A percentile compares a stretch with the other conserved stretches of the same genome.
These are phyloP conservation scores for Brachystomella parvula DNA, from an alignment of 1,140 invertebrate genomes.

Conservation along the genomic window DNA sequence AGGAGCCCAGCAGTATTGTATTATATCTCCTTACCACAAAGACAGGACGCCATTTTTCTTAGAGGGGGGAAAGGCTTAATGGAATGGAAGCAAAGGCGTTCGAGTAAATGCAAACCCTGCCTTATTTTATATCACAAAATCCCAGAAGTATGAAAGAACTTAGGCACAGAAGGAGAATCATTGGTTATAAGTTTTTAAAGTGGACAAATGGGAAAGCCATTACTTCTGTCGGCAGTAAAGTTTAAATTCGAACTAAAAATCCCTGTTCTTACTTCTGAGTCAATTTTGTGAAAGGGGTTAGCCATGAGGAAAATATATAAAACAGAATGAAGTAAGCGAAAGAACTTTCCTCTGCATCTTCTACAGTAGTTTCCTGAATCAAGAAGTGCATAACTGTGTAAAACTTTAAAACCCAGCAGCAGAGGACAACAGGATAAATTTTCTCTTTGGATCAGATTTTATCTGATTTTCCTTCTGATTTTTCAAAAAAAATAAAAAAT, in stretches of 20 bases:
- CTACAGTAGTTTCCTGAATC: background rate
- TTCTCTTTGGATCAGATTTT: background rate
- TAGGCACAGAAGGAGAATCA: background rate
- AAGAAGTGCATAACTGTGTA: background rate
- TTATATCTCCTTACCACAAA: background rate
- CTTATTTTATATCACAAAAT: background rate
- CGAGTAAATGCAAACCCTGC: no score
- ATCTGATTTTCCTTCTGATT: background rate
- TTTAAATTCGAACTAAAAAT: background rate
- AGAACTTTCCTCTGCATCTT: background rate
- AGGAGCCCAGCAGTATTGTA: background rate
- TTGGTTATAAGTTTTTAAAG: background rate
- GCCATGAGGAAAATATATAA: background rate
- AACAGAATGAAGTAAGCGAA: background rate
- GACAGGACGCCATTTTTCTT: background rate
- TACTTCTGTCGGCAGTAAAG: background rate
- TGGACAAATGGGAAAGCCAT: background rate
- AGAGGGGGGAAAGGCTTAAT: background rate
- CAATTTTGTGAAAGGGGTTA: background rate
- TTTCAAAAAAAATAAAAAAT: no score
- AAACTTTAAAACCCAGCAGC: background rate
- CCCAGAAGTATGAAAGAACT: background rate
- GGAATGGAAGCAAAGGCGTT: no score
- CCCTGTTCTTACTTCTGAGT: background rate
- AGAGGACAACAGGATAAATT: background rate